Conservation (phyloP, 2,888 invertebrate species). For the Drepanosiphum platanoidis region DNA sequence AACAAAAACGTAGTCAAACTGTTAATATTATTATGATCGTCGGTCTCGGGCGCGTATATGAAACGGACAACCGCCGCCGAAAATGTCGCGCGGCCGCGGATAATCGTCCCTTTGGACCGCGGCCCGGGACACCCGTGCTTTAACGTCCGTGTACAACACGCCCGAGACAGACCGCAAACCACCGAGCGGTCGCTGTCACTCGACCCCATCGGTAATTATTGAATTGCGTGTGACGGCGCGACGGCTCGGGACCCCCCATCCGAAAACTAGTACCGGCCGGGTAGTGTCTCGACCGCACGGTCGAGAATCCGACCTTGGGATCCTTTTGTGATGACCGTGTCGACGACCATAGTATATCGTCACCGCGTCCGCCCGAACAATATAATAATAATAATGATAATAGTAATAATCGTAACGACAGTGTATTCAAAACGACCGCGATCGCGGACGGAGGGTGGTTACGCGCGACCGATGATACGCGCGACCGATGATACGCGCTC, state of each 20-base stretch:
- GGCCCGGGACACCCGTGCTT: not conserved
- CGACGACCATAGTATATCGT: not conserved
- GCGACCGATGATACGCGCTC: no score
- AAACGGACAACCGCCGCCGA: no score
- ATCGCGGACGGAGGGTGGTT: not conserved
- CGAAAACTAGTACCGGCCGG: not conserved
- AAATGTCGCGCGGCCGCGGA: slow-evolving; percentile 37
- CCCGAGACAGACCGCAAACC: no score
- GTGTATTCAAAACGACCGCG: not conserved
- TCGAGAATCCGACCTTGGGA: not conserved
- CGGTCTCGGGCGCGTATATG: no score
- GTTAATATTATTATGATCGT: no score
- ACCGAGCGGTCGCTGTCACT: not conserved
- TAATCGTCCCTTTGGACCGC: slow-evolving; percentile 33
- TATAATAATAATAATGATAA: slow-evolving; percentile 1
- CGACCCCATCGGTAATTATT: not conserved
- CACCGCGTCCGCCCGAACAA: not conserved
- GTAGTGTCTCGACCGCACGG: slow-evolving; percentile 12
- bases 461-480: no score
- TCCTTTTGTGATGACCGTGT: slow-evolving; percentile 16
- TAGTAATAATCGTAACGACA: not conserved
- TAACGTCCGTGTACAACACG: not conserved
- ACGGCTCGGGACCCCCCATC: not conserved
- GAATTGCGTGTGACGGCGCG: not conserved
- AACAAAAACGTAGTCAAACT: no score